phyloP scores from a whole-genome alignment of 2,113 vertebrate genomes.

The Malurus alboscapulatus region DNA sequence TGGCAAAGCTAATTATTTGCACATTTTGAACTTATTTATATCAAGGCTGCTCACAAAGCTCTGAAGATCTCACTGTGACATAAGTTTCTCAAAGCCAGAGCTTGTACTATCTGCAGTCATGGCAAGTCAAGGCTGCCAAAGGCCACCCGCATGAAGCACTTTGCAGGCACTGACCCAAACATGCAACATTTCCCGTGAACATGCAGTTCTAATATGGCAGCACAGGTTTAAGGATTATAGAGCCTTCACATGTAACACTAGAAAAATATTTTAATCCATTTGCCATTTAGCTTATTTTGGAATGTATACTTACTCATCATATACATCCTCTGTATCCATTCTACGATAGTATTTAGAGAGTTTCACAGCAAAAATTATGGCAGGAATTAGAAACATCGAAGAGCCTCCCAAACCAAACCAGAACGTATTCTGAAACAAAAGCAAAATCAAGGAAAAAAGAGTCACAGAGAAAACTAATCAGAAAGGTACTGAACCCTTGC shows the following conservation, averaged over 20 bases:
- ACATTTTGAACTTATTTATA: background rate
- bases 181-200: background rate
- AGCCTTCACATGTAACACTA: background rate
- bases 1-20: background rate
- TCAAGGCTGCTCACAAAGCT: background rate
- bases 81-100: background rate
- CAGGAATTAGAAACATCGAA: conserved; percentile 85
- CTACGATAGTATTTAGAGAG: conserved; percentile 93
- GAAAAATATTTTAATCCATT: background rate
- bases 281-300: background rate
- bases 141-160: background rate
- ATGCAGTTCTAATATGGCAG: background rate
- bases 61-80: background rate
- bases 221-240: background rate
- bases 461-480: background rate
- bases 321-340: conserved; percentile 97
- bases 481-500: background rate
- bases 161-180: background rate
- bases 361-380: conserved; percentile 89
- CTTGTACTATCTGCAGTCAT: background rate
- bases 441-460: background rate
- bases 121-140: background rate
- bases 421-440: conserved; percentile 85
- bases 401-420: conserved; percentile 94
- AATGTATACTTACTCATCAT: conserved; percentile 87